Conservation (phyloP, 1,140 invertebrate species). For the Lordiphosa clarofinis region DNA sequence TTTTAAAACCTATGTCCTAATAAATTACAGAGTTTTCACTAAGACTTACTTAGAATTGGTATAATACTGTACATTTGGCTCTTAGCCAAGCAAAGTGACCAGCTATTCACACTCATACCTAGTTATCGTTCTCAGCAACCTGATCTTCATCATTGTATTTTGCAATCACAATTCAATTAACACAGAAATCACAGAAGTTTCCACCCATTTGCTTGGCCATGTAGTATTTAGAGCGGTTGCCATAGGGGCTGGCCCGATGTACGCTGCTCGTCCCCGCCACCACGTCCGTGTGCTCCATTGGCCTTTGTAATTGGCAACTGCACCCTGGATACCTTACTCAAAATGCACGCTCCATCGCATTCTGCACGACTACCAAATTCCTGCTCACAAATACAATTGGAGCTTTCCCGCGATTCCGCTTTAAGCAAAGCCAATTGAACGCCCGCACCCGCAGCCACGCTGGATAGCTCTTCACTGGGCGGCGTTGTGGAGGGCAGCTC, state of each 20-base stretch:
- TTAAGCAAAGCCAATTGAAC: constrained; percentile 50
- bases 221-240: constrained; percentile 45
- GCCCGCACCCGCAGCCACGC: constrained; percentile 16
- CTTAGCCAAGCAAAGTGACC: constrained; percentile 24
- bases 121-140: constrained; percentile 18
- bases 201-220: constrained; percentile 10
- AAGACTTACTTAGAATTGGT: background rate
- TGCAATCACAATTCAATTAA: constrained; percentile 68
- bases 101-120: constrained; percentile 22
- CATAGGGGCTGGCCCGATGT: constrained; percentile 23
- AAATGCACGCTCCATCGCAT: constrained; percentile 65
- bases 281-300: background rate
- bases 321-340: constrained; percentile 65
- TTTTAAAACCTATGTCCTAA: background rate
- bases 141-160: constrained; percentile 24
- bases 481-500: constrained; percentile 55
- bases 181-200: constrained; percentile 59
- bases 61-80: constrained; percentile 66
- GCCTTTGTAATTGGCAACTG: constrained; percentile 33
- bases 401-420: constrained; percentile 34
- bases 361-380: constrained; percentile 67
- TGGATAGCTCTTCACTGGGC: constrained; percentile 51
- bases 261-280: background rate
- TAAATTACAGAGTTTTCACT: background rate
- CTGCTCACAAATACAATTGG: constrained; percentile 66